A percentile compares a stretch with the other conserved stretches of the same genome.
These are phyloP conservation scores for Grantiella picta DNA, from an alignment of 2,113 vertebrate species.

Conservation along the genomic window DNA sequence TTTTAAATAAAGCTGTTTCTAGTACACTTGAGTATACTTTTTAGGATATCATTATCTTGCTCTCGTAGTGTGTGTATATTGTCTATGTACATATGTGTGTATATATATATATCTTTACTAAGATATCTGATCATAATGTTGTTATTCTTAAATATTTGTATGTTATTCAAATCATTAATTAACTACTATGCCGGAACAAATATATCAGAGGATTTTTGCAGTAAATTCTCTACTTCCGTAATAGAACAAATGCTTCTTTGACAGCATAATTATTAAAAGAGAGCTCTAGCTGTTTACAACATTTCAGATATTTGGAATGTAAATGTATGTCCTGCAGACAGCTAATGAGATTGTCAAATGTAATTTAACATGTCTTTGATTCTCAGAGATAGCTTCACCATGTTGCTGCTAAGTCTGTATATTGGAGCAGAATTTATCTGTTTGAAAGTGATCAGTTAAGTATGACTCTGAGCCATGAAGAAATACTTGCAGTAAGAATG, in stretches of 20 bases:
- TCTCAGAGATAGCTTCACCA: background rate
- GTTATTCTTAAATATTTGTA: background rate
- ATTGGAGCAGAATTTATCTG: background rate
- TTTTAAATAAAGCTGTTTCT: background rate
- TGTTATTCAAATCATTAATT: background rate
- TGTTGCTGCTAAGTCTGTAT: background rate
- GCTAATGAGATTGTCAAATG: conserved; percentile 3
- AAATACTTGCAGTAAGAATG: background rate
- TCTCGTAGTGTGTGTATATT: background rate
- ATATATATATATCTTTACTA: background rate
- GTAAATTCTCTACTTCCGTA: background rate
- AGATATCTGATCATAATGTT: background rate
- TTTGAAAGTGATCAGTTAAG: background rate
- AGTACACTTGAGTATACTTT: background rate
- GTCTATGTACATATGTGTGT: background rate
- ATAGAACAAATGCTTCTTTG: background rate
- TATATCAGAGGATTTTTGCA: background rate
- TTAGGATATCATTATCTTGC: background rate
- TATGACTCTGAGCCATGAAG: background rate
- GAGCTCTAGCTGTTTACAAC: background rate
- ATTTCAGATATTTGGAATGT: background rate
- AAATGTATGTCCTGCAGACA: background rate
- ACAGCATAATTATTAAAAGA: conserved; percentile 2
- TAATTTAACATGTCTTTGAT: conserved; percentile 5
- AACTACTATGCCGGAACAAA: background rate